Base-by-base conservation (phyloP, 2,888 invertebrate species). In the Antheraea yamamai region DNA sequence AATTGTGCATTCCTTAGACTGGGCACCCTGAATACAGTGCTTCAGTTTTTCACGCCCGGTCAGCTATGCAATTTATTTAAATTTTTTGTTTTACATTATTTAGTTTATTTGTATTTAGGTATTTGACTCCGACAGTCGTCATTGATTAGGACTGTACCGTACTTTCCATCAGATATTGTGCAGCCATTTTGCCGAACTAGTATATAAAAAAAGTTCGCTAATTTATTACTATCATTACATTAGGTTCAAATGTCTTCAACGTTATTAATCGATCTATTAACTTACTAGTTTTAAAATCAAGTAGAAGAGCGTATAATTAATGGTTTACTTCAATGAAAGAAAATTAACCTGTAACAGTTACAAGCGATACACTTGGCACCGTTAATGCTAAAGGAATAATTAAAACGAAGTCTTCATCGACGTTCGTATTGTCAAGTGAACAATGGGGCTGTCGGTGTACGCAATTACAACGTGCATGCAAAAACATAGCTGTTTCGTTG, bases 371-470 rank as follows among this genome's bases (percentile, higher is more conserved):
- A 26, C 64, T 66, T 1, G 18, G 64, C 16, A 66, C 64, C 64
- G 64, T 66, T 66, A 66, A 66, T 30, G 64, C 23, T 8, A 61
- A 61, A 30, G 64, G 18, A 30, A 26, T 66, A 66, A 66, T 66
- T 66, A 66, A 30, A 30, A 16, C 30, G 64, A 66, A 66, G 64
- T 30, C 64, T 66, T 30, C 30, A 66, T 66, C 64, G 61, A 23
- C 61, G 12, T 10, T 61, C 23, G 61, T 23, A 23, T 61, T 61
- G 61, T 61, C 23, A 61, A 66, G 64, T 30, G 30, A 26, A 66
- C 64, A 66, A 66, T 66, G 64, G 35, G 35, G 64, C 12, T 66
- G 16, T 30, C 64, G 8, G 61, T 61, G 64, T 66, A 14, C 64
- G 16, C 16, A 26, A 26, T 26, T 66, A 66, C 64, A 16, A 47